Percentiles rank a stretch among this genome's conserved stretches.
phyloP scores from a whole-genome alignment of 2,113 vertebrate genomes.

The Chloebia gouldiae region DNA sequence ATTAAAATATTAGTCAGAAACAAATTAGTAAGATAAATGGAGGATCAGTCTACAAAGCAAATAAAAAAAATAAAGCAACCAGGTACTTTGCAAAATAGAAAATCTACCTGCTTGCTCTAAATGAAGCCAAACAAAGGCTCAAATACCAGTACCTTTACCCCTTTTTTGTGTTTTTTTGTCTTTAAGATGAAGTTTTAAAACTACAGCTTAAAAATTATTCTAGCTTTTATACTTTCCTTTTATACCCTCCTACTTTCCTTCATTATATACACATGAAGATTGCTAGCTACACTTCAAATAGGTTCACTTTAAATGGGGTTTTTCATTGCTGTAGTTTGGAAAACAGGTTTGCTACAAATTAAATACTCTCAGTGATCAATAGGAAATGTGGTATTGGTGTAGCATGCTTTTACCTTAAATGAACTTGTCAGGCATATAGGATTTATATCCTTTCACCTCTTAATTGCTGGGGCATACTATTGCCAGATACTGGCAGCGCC shows the following conservation, averaged over 20 bases:
- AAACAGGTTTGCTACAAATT: not conserved
- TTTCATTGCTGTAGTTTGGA: not conserved
- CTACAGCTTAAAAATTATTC: not conserved
- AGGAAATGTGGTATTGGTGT: not conserved
- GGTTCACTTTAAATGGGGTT: not conserved
- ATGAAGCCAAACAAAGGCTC: not conserved
- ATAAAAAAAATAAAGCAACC: not conserved
- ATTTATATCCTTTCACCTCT: not conserved
- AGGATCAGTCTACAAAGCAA: not conserved
- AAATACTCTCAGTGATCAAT: not conserved
- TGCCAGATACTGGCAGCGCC: not conserved
- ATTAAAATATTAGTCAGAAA: slow-evolving; percentile 5
- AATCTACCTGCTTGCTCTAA: not conserved
- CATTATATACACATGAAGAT: not conserved
- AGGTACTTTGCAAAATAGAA: not conserved
- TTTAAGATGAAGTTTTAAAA: not conserved
- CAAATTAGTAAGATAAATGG: not conserved
- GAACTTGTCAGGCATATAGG: not conserved
- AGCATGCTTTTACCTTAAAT: not conserved
- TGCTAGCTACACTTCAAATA: not conserved
- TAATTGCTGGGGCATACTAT: not conserved
- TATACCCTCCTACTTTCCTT: not conserved
- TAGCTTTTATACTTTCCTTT: not conserved
- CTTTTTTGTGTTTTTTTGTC: not conserved
- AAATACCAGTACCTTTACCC: not conserved